These are phyloP conservation scores for Lasius fuliginosus DNA, from an alignment of 2,888 invertebrate species.

Conservation along the genomic window DNA sequence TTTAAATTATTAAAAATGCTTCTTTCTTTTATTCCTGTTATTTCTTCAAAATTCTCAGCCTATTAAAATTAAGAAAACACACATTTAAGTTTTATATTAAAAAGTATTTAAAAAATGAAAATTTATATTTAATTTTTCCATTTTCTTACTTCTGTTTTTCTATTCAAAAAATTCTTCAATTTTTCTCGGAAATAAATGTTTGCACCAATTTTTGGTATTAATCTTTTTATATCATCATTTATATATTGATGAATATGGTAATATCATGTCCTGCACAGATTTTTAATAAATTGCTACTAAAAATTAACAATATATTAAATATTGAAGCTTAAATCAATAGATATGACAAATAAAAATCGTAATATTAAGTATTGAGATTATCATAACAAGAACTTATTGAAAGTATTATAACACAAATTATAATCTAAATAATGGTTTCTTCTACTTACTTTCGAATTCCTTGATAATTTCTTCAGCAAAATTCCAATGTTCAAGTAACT, in stretches of 20 bases:
- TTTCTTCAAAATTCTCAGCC: too few relatives aligned
- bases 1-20: too few relatives aligned
- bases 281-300: neutral
- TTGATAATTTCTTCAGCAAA: slow-evolving; percentile 1
- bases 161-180: neutral
- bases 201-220: slow-evolving; percentile 10
- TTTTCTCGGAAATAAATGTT: neutral
- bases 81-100: neutral
- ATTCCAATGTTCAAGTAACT: neutral
- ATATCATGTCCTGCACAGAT: neutral
- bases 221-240: neutral
- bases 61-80: neutral
- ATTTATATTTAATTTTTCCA: neutral
- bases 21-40: too few relatives aligned
- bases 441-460: slow-evolving; percentile 16
- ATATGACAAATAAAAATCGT: neutral
- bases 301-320: too few relatives aligned
- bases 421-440: neutral
- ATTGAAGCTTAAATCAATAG: too few relatives aligned
- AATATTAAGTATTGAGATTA: too few relatives aligned
- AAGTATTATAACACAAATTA: too few relatives aligned
- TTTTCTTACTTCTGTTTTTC: neutral
- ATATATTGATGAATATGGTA: neutral
- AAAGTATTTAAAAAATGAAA: neutral
- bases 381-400: too few relatives aligned